Percentiles rank a stretch among this genome's conserved stretches.
Conservation (phyloP, 2,113 vertebrate genomes). For the Gymnocephalus cernua region DNA sequence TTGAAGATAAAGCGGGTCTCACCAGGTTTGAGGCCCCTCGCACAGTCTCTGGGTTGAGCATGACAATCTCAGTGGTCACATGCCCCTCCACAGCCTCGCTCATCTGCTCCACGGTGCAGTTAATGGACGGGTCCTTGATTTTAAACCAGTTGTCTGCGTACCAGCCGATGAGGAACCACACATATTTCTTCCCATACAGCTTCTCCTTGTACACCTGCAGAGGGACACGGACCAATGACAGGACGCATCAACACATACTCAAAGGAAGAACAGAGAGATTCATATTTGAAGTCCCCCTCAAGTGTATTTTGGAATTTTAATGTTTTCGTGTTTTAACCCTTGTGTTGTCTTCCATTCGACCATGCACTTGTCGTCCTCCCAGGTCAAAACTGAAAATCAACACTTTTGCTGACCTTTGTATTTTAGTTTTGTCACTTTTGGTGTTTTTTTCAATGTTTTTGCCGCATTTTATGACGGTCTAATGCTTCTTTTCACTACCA, state of each 20-base stretch:
- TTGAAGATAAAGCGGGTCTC: conserved; percentile 1
- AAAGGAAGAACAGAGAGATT: not conserved
- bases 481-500: too few species aligned
- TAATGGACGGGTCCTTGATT: conserved; percentile 90
- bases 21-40: conserved; percentile 94
- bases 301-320: too few species aligned
- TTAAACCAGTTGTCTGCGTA: conserved; percentile 96
- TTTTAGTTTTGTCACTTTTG: too few species aligned
- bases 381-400: too few species aligned
- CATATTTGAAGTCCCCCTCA: not conserved
- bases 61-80: conserved; percentile 94
- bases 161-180: conserved; percentile 96
- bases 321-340: too few species aligned
- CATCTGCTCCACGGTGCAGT: conserved; percentile 94
- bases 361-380: too few species aligned
- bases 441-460: too few species aligned
- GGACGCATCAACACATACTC: not conserved
- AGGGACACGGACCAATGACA: not conserved
- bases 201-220: conserved; percentile 92
- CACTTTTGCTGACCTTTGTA: too few species aligned
- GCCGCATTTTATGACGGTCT: too few species aligned
- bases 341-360: too few species aligned
- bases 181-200: conserved; percentile 93
- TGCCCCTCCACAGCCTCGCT: conserved; percentile 92
- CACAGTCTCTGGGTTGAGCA: conserved; percentile 93